Evolutionary conservation across 2,888 invertebrate species (phyloP), one percentile per base, ranked within the genome.

Genomic region (Boloria selene): DNA sequence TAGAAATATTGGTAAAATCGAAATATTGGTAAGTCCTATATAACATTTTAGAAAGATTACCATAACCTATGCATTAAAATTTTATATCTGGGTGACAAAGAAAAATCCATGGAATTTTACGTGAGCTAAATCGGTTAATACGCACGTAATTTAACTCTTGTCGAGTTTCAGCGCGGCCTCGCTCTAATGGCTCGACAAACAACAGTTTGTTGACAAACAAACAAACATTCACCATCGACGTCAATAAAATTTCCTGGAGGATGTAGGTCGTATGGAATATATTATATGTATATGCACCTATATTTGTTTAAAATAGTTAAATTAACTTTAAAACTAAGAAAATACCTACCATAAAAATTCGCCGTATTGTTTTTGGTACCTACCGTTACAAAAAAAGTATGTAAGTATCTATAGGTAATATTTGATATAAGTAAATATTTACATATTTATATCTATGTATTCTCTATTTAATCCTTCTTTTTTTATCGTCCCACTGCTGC

Each of bases 101-200:
- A n/a, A 16, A 56, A 26, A 45, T 22, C 44, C 45, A 13, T 26
- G 22, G 1, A 56, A 44, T 45, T n/a, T 56, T 45, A 45, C 38
- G 49, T 47, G 59, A 65, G 67, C 61, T 64, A 68, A 68, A 68
- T 70, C 68, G 65, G 60, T 58, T 64, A 66, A 71, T 70, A 72
- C 69, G 68, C 63, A 67, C 69, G 61, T 69, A 73, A 69, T 74
- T 68, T 71, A 74, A 69, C 69, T 70, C 71, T 71, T 64, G 77
- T 65, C 67, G 70, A 72, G 69, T 73, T 74, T 74, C 71, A 72
- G 70, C 60, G 50, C 74, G 81, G 75, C 79, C 83, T 79, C 80
- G 84, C 79, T 84, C 85, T 87, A 89, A 90, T 89, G 87, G 87
- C 75, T 84, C 74, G 78, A 79, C 85, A 88, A 88, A 89, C 85